Evolutionary conservation across 2,113 vertebrate species (phyloP), one percentile per base, ranked within the genome.

Genomic region (Bucco capensis): DNA sequence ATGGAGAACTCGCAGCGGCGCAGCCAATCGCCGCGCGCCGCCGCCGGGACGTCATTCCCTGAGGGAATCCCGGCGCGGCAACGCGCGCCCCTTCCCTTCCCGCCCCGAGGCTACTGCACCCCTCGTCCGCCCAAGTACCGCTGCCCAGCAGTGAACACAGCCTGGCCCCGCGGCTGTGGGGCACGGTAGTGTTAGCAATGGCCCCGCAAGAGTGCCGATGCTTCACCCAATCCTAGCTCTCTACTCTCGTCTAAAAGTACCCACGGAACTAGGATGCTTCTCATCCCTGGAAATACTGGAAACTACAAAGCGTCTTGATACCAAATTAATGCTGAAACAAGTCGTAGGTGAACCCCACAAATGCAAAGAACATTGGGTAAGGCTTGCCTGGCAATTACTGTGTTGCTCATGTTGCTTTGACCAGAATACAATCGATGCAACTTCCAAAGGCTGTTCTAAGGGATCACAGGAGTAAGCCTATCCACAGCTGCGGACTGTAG

Each of bases 401-500:
- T 12, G 44, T n/a, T 22, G 24, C 44, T 30, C 21, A 0, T 1
- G 7, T 1, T 5, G 2, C 28, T 61, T 11, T 15, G 25, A 24
- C 7, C 38, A 4, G 28, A 35, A 13, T 2, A 3, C 24, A 9
- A 6, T 0, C 44, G 1, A 5, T 0, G 6, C 64, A 24, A 3
- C 19, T 18, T 17, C 18, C 2, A 16, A 17, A 30, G 37, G 21
- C 65, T 25, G 28, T 10, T 10, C 49, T 6, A 1, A 8, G 58
- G 28, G 10, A 8, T 10, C 53, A 10, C 12, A 25, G 4, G 44
- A 19, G 31, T 1, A 9, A 46, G 50, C 28, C 27, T 12, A 13
- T 17, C 40, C 25, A 5, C 38, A 25, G 60, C 2, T 14, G 14
- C 17, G 27, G 35, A 1, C 24, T 22, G 7, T 1, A 6, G 18